Percentiles rank a stretch among this genome's conserved stretches.
These are phyloP conservation scores for Sebastes melanostomus DNA, from an alignment of 2,797 vertebrate species.

Conservation along the genomic window DNA sequence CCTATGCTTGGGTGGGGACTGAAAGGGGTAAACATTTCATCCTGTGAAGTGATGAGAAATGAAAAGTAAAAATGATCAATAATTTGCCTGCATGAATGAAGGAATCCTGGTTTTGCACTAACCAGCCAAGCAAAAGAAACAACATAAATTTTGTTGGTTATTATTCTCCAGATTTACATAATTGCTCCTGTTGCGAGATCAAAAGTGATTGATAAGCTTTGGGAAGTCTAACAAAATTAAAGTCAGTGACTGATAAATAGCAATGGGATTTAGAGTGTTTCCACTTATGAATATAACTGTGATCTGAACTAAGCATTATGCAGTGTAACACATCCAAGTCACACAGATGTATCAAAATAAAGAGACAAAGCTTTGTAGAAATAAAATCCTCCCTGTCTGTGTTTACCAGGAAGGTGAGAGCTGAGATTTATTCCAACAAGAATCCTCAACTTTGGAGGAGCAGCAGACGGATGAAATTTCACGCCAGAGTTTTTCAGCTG, in stretches of 20 bases:
- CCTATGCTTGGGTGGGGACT: not conserved
- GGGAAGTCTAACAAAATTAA: slow-evolving; percentile 23
- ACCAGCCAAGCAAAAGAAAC: slow-evolving; percentile 29
- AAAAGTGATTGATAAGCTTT: slow-evolving; percentile 34
- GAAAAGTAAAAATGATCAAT: slow-evolving; percentile 9
- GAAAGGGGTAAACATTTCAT: not conserved
- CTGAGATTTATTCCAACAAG: slow-evolving; percentile 2
- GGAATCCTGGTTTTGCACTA: slow-evolving; percentile 9
- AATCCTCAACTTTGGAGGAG: slow-evolving; percentile 9
- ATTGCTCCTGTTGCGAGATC: slow-evolving; percentile 25
- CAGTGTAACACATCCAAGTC: not conserved
- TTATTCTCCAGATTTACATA: slow-evolving; percentile 47
- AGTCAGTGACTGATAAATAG: slow-evolving; percentile 8
- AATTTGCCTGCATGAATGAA: slow-evolving; percentile 12
- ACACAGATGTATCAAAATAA: not conserved
- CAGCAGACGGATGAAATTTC: slow-evolving; percentile 1
- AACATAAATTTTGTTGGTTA: slow-evolving; percentile 12
- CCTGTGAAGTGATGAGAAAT: slow-evolving; percentile 19
- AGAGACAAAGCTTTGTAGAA: not conserved
- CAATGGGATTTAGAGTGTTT: not conserved
- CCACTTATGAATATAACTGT: not conserved
- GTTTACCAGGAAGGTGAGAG: slow-evolving; percentile 13
- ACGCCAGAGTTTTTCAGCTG: slow-evolving; percentile 15
- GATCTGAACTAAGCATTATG: not conserved
- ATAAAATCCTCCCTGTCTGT: not conserved